These are phyloP conservation scores for Scaeva pyrastri DNA, from an alignment of 2,888 invertebrate genomes.

Conservation along the genomic window DNA sequence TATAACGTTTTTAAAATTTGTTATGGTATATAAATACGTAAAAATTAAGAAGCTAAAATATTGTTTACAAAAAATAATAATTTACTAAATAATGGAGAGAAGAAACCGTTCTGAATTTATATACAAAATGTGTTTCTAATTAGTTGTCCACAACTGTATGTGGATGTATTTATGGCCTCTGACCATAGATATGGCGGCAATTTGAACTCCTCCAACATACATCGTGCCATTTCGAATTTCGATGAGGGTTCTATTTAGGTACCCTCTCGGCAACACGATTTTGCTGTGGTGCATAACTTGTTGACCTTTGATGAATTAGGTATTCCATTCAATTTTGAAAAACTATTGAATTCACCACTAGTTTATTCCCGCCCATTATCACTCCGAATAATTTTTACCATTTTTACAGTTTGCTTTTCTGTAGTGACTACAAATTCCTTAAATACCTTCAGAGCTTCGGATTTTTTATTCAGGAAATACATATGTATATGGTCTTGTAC, in stretches of 20 bases:
- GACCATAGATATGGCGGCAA: constrained; percentile 71
- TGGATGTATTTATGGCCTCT: constrained; percentile 72
- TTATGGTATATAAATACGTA: too few species aligned
- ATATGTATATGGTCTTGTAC: constrained; percentile 40
- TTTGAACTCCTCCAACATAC: constrained; percentile 57
- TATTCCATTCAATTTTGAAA: constrained; percentile 63
- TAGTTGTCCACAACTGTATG: too few species aligned
- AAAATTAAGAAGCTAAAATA: too few species aligned
- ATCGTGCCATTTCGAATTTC: constrained; percentile 76
- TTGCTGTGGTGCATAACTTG: constrained; percentile 72
- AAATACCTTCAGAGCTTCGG: constrained; percentile 45
- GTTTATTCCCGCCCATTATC: constrained; percentile 52
- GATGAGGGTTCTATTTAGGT: constrained; percentile 69
- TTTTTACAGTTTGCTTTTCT: constrained; percentile 50
- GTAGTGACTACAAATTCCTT: constrained; percentile 37
- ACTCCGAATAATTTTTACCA: constrained; percentile 43
- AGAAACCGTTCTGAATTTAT: too few species aligned
- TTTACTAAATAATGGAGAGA: too few species aligned
- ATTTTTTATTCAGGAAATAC: constrained; percentile 48
- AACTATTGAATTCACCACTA: constrained; percentile 58
- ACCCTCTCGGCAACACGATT: constrained; percentile 76
- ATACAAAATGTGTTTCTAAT: too few species aligned
- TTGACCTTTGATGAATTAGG: constrained; percentile 66
- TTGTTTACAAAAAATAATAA: too few species aligned
- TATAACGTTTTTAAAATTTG: too few species aligned